Base-by-base conservation (phyloP, 1,140 invertebrate genomes). In the Penaeus indicus region DNA sequence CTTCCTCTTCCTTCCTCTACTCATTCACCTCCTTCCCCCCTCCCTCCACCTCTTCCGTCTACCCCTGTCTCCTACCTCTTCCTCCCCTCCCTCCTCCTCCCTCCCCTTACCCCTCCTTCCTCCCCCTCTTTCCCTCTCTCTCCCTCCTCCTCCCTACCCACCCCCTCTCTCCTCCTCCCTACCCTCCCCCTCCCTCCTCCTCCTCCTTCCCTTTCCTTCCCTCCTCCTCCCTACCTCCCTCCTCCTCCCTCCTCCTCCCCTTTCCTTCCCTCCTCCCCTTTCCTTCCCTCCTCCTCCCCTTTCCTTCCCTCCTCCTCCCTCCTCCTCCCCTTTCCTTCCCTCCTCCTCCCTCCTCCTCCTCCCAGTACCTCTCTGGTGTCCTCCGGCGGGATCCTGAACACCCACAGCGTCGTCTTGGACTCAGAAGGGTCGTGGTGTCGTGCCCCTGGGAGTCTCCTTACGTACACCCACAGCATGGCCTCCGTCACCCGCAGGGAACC, bases 381-480 rank as follows among this genome's bases (percentile, higher is more conserved):
- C 54, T 54, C 54, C 54, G 81, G 80, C 2, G 81, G 89, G 27
- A 96, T 94, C 78, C 94, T 94, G 92, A 96, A 95, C 32, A 95
- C 94, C 94, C 95, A 96, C 4, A 96, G 93, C 21, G 94, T 95
- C 90, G 95, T 88, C 38, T 64, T 86, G 64, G 89, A 21, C 11
- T 82, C 67, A 0, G 60, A 22, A n/a, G 85, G 62, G 72, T 88
- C 85, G 61, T 85, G 85, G 75, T 88, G 84, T 8, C 82, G 93
- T 47, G 92, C 92, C 78, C 90, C 91, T 25, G 94, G 93, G 84
- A 94, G 94, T 67, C 95, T 93, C 91, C 96, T 95, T 32, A 96
- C 95, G 92, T 95, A 94, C 47, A 96, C 94, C 96, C 96, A 96
- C 77, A 97, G 93, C 63, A 95, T 95, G 1, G 96, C 96, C 62